Percentiles rank a stretch among this genome's conserved stretches.
Evolutionary conservation across 1,140 invertebrate genomes (phyloP).

Genomic region (Drosophila jambulina): DNA sequence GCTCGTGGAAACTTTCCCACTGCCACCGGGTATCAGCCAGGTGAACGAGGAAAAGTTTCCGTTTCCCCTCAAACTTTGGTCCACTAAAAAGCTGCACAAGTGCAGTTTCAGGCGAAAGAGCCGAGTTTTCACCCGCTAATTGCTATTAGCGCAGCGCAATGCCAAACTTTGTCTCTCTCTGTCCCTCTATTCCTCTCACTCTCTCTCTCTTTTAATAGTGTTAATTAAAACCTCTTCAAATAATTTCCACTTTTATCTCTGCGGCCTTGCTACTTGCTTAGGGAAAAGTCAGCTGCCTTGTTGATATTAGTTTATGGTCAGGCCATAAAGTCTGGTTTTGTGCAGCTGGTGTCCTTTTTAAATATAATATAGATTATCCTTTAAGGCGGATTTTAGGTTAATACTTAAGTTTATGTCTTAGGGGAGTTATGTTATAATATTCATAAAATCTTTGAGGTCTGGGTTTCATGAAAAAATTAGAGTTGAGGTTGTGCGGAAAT

Average conservation of each 20-base stretch:
- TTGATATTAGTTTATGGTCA: constrained; percentile 5
- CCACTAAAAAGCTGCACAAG: constrained; percentile 27
- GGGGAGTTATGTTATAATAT: background rate
- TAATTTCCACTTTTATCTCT: constrained; percentile 31
- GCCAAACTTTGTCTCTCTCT: constrained; percentile 15
- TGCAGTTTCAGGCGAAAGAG: constrained; percentile 20
- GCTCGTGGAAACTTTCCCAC: constrained; percentile 20
- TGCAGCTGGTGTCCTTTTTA: constrained; percentile 1
- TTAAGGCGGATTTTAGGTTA: background rate
- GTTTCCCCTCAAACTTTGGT: constrained; percentile 5
- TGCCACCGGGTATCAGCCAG: background rate
- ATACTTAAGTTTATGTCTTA: background rate
- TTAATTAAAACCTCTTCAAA: constrained; percentile 54
- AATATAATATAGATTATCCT: constrained; percentile 2
- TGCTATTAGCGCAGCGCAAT: constrained; percentile 37
- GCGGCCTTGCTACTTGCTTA: background rate
- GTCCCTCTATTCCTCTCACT: background rate
- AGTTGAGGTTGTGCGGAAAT: too few relatives aligned
- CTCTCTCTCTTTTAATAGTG: constrained; percentile 7
- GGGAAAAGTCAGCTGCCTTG: background rate
- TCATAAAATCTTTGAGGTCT: background rate
- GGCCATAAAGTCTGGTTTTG: background rate
- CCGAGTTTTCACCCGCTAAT: constrained; percentile 33
- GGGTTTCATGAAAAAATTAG: too few relatives aligned
- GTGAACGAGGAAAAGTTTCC: constrained; percentile 12